Evolutionary conservation across 2,113 vertebrate genomes (phyloP).

Genomic region (Otis tarda): DNA sequence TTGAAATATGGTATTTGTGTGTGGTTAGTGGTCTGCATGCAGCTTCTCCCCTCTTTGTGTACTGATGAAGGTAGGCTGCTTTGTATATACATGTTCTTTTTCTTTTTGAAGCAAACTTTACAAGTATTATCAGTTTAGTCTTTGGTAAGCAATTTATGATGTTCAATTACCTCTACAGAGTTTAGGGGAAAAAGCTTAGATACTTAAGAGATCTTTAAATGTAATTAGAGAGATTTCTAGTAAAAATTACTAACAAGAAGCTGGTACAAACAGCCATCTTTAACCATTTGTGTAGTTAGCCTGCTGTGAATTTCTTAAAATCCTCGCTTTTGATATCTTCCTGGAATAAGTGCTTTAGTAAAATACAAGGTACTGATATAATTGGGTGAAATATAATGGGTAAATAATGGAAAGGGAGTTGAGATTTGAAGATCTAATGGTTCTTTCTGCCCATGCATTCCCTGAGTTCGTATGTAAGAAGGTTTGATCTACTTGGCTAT

Average conservation of each 20-base stretch:
- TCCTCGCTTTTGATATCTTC: not conserved
- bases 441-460: not conserved
- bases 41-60: not conserved
- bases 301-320: not conserved
- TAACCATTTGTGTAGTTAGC: not conserved
- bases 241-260: not conserved
- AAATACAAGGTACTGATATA: not conserved
- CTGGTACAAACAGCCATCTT: not conserved
- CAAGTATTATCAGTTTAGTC: not conserved
- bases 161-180: not conserved
- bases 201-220: not conserved
- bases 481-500: not conserved
- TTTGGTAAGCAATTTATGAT: not conserved
- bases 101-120: not conserved
- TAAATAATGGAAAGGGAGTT: not conserved
- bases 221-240: not conserved
- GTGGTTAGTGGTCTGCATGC: not conserved
- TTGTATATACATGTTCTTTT: not conserved
- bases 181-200: not conserved
- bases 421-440: fast-evolving
- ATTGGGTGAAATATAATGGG: not conserved
- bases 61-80: not conserved
- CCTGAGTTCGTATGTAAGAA: not conserved
- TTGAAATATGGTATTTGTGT: not conserved
- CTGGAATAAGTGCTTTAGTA: not conserved